Evolutionary conservation across 1,140 invertebrate species (phyloP).

Genomic region (Oedothorax gibbosus): DNA sequence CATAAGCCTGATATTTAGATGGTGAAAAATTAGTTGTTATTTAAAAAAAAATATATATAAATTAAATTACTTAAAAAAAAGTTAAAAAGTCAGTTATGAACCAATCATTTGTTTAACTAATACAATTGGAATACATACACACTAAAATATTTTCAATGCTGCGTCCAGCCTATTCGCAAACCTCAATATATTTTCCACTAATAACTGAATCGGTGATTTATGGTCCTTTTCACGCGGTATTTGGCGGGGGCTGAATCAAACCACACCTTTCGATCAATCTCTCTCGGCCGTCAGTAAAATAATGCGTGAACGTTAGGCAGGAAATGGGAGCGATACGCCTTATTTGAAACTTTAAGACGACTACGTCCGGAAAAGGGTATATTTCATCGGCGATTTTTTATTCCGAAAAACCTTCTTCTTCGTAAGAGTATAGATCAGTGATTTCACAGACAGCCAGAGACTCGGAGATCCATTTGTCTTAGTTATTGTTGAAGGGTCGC

Average conservation of each 20-base stretch:
- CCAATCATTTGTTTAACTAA: too few species aligned
- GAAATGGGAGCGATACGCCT: conserved; percentile 15
- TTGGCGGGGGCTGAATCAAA: conserved; percentile 1
- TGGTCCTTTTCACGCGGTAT: neutral
- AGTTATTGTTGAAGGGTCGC: conserved; percentile 26
- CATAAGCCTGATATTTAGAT: too few species aligned
- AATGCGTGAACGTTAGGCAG: conserved; percentile 10
- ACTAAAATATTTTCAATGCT: too few species aligned
- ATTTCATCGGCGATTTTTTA: conserved; percentile 29
- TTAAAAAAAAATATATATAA: too few species aligned
- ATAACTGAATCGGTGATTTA: too few species aligned
- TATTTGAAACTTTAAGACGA: conserved; percentile 29
- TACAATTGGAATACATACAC: too few species aligned
- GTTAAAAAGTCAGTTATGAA: too few species aligned
- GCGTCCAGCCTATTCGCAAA: too few species aligned
- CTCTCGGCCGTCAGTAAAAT: conserved; percentile 12
- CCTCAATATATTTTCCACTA: too few species aligned
- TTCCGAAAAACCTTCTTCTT: neutral
- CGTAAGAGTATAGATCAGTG: conserved; percentile 5
- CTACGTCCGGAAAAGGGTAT: conserved; percentile 11
- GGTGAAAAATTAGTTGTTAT: too few species aligned
- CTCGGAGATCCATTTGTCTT: conserved; percentile 24
- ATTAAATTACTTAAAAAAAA: too few species aligned
- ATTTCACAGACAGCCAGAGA: conserved; percentile 25
- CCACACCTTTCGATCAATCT: conserved; percentile 12